Evolutionary conservation across 1,140 invertebrate species (phyloP), one percentile per base, ranked within the genome.

Genomic region (fruit fly (Drosophila melanogaster)): DNA sequence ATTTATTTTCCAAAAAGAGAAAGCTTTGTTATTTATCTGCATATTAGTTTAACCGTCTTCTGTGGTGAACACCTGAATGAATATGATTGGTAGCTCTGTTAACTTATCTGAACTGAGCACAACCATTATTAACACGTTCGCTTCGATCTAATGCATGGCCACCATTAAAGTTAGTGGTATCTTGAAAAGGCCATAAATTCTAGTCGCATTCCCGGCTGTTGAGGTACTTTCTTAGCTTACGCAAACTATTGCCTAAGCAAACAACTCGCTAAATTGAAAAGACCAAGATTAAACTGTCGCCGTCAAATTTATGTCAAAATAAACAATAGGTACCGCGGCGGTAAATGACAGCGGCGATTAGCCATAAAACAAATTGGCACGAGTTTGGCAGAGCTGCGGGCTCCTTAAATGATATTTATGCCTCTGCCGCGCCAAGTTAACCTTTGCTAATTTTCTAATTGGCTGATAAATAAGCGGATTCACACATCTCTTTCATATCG

Each of bases 381-480:
- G 38, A 77, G 53, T 49, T 74, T 30, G 62, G 22, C 49, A 61
- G 35, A 38, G 55, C 37, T 59, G 61, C 50, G 35, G 47, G 22
- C 57, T 62, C 15, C 65, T 51, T 55, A 69, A 64, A 53, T 49
- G 47, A 59, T 74, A 57, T 75, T 64, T 66, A 47, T 67, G 41
- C 24, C 59, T 49, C 38, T 53, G 55, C 46, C 55, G 56, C 50
- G 43, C 26, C 19, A 7, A 49, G 58, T 71, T 90, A 84, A 69
- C 62, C 84, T 75, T 53, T 47, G 83, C 75, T 86, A 86, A 86
- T 86, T 86, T 83, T 83, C 67, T 90, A 74, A 87, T 90, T 84
- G 73, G 64, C 62, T 78, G 69, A 71, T 83, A 89, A 87, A 87
- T 79, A 79, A 61, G 62, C 58, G 67, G 70, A 79, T 74, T 74